Base-by-base conservation (phyloP, 2,797 vertebrate genomes). In the Anabas testudineus region DNA sequence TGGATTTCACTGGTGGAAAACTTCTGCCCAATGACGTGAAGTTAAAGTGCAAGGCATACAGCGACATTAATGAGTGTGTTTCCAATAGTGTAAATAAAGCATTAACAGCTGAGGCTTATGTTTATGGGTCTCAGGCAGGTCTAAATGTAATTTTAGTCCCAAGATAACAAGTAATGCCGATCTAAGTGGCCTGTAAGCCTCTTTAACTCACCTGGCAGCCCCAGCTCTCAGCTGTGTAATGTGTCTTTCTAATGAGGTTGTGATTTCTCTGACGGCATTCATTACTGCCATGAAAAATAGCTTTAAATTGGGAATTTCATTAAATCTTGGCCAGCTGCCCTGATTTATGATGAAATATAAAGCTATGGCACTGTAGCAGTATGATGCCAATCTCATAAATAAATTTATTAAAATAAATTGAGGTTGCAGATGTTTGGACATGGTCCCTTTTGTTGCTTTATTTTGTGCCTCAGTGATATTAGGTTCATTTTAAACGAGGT, bases 211-310 rank as follows among this genome's bases (percentile, higher is more conserved):
- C 54, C 56, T 30, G 24, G 60, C 41, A 15, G 55, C 51, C 2
- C 10, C 5, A 7, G 37, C 65, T 69, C 68, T 79, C 83, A 63
- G 72, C 70, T 76, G 68, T 4, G 22, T 58, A 37, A 70, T 74
- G 46, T 3, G 48, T 64, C 51, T 6, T 15, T 22, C 46, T 85
- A 78, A 82, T 73, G 66, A 82, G 71, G 71, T 39, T 51, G 59
- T 48, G 74, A 73, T 87, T 81, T 78, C 62, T 74, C 74, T 58
- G 63, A 72, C 5, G 55, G 57, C 67, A n/a, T 77, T 64, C 61
- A 77, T 81, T 83, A 86, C 52, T 3, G 70, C 30, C 24, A 53
- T 46, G 74, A 85, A 77, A 79, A 75, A 82, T 47, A 71, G 51
- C 28, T 37, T 21, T 13, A 62, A 61, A 78, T 67, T 64, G 67